Evolutionary conservation across 1,140 invertebrate genomes (phyloP).

Genomic region (Drosophila guanche): DNA sequence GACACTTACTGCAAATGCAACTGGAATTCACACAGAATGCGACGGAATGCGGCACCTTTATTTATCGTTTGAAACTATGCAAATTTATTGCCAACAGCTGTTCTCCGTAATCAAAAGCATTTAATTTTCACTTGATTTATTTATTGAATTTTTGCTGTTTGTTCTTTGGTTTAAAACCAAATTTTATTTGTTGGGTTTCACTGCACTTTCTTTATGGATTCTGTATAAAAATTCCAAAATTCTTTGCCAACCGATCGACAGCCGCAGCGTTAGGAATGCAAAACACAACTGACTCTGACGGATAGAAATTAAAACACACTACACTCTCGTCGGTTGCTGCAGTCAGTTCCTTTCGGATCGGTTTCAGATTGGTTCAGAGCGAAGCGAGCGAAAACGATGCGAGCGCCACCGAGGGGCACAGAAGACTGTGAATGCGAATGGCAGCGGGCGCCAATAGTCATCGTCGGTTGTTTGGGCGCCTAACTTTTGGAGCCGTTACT

Average conservation of each 20-base stretch:
- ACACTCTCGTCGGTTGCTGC: conserved; percentile 9
- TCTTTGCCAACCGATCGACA: conserved; percentile 20
- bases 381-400: conserved; percentile 38
- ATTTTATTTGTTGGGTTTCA: conserved; percentile 2
- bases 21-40: too few species aligned
- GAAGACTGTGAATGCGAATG: conserved; percentile 49
- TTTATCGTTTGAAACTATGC: too few species aligned
- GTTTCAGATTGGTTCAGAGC: background rate
- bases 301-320: conserved; percentile 33
- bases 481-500: conserved; percentile 13
- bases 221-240: too few species aligned
- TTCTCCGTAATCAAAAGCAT: background rate
- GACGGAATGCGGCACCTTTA: too few species aligned
- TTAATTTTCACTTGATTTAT: conserved; percentile 3
- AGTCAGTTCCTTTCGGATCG: conserved; percentile 10
- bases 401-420: conserved; percentile 55
- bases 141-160: background rate
- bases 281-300: conserved; percentile 60
- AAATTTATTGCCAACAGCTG: too few species aligned
- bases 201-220: background rate
- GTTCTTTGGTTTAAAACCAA: background rate
- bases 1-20: too few species aligned
- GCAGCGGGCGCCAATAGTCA: conserved; percentile 24
- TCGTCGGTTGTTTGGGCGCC: too few species aligned
- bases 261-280: conserved; percentile 51